These are phyloP conservation scores for Cygnus buccinator DNA, from an alignment of 2,113 vertebrate genomes.

Conservation along the genomic window DNA sequence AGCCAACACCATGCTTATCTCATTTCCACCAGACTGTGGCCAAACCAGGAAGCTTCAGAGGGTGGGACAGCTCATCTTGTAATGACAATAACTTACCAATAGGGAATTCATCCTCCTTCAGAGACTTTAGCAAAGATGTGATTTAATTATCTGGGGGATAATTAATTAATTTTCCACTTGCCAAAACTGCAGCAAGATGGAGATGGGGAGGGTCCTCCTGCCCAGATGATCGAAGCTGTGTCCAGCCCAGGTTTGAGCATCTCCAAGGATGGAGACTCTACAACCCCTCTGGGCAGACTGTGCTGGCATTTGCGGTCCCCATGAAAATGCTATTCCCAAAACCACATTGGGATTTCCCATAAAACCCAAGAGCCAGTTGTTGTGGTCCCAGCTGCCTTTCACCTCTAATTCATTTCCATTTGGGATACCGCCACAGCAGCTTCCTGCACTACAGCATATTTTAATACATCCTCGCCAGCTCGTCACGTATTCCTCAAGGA, in stretches of 20 bases:
- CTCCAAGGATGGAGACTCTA: background rate
- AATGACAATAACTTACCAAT: background rate
- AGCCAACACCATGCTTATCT: no score
- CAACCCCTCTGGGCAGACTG: no score
- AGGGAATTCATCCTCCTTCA: background rate
- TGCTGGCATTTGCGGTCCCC: background rate
- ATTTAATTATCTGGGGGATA: background rate
- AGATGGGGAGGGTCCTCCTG: background rate
- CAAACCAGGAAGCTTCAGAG: background rate
- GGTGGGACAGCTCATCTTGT: no score
- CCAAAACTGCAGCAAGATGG: background rate
- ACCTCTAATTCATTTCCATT: background rate
- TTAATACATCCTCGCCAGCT: background rate
- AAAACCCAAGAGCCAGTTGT: no score
- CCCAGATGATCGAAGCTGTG: background rate
- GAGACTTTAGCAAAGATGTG: background rate
- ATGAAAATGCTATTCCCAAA: background rate
- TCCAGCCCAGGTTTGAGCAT: background rate
- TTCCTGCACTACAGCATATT: rapidly evolving
- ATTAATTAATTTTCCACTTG: background rate
- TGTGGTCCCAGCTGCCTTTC: background rate
- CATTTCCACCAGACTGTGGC: background rate
- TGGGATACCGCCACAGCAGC: rapidly evolving
- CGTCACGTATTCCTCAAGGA: rapidly evolving
- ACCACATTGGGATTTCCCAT: background rate